Evolutionary conservation across 1,140 invertebrate species (phyloP).

Genomic region (Pararge aegeria): DNA sequence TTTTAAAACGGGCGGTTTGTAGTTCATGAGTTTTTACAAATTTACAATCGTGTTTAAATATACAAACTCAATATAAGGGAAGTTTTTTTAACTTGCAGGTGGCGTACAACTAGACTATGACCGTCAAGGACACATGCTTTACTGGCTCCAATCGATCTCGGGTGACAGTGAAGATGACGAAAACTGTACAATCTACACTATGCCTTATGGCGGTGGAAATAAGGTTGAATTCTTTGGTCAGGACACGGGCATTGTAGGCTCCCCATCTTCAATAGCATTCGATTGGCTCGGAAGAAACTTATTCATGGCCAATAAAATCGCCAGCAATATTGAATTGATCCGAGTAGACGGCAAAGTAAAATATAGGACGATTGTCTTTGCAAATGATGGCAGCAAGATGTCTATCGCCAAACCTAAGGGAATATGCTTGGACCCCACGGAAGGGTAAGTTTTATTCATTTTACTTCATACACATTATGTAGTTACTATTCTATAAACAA

Average conservation of each 20-base stretch:
- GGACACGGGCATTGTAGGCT: slow-evolving; percentile 92
- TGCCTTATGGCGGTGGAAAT: slow-evolving; percentile 92
- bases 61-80: background rate
- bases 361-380: slow-evolving; percentile 92
- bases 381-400: slow-evolving; percentile 92
- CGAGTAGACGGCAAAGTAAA: slow-evolving; percentile 91
- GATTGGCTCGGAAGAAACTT: slow-evolving; percentile 98
- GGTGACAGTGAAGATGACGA: slow-evolving; percentile 85
- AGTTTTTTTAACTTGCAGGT: slow-evolving; percentile 35
- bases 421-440: slow-evolving; percentile 93
- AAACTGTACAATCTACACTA: slow-evolving; percentile 91
- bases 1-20: no score
- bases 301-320: slow-evolving; percentile 94
- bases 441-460: slow-evolving; percentile 86
- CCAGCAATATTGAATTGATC: slow-evolving; percentile 96
- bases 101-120: slow-evolving; percentile 96
- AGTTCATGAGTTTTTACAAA: no score
- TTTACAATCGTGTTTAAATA: no score
- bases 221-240: slow-evolving; percentile 89
- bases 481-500: no score
- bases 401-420: slow-evolving; percentile 94
- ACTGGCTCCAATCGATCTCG: slow-evolving; percentile 90
- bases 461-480: no score
- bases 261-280: slow-evolving; percentile 94
- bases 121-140: slow-evolving; percentile 89